Evolutionary conservation across 2,113 vertebrate species (phyloP), one percentile per base, ranked within the genome.

Genomic region (Sigmodon hispidus): DNA sequence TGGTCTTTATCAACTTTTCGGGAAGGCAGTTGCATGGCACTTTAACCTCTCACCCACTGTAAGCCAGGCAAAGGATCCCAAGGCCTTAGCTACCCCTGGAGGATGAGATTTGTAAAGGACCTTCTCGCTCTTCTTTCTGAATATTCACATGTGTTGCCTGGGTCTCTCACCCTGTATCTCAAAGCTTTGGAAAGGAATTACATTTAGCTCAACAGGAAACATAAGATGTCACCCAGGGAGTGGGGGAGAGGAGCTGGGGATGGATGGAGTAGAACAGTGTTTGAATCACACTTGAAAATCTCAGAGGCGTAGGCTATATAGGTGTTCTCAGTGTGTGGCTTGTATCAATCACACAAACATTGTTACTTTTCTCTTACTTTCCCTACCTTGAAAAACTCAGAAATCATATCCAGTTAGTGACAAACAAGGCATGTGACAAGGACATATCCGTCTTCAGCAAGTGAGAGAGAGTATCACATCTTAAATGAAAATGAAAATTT

Each of bases 401-500:
- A 73, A 70, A 65, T 17, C 57, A 7, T 7, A 83, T 55, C 12
- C 52, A 92, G 55, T 36, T 36, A 75, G n/a, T 34, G 52, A 63
- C 24, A 45, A 73, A 48, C n/a, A 59, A 83, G n/a, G 40, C 29
- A 15, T 13, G 2, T 34, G 26, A 69, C 16, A 93, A 34, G 76
- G 43, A 70, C 43, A 0, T 43, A 40, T 9, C 40, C 45, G 43
- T 43, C 45, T 90, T 40, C 31, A 24, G 21, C 11, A 65, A 48
- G 16, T 7, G 79, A 17, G 34, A 2, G 59, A 43, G 31, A 5
- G 6, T 7, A 29, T 59, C 40, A 29, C 29, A n/a, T 22, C n/a
- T 63, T 95, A 92, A 81, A 52, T 80, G 52, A 86, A 81, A 48
- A 43, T 45, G 0, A 69, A 93, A 67, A 84, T 55, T 11, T 65